Base-by-base conservation (phyloP, 2,113 vertebrate genomes). In the Gallinago undulata region DNA sequence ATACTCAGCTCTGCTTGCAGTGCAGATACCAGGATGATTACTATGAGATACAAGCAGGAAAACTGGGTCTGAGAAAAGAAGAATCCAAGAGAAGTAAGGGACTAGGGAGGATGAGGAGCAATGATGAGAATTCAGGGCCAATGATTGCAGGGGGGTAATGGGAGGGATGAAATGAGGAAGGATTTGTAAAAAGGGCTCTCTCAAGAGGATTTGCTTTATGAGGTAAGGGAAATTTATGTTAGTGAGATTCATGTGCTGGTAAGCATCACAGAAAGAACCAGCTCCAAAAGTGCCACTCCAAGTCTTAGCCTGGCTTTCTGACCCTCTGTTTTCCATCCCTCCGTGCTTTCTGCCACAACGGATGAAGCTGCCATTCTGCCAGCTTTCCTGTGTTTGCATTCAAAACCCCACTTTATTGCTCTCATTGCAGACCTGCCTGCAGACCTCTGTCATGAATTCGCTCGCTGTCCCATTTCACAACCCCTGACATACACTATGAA, bases 311-410 rank as follows among this genome's bases (percentile, higher is more conserved):
- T 59, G 27, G 41, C 35, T 57, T 73, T 73, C 25, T 81, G 31
- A 19, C 35, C 27, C 14, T 62, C 59, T 64, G 8, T 39, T 74
- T 47, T 87, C 28, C 72, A 8, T 73, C 37, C 25, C 70, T 73
- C 50, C 0, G 0, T 19, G 60, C 37, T 59, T 91, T 53, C 51
- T 75, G 43, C 37, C 7, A 2, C 35, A 31, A 35, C 0, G 1
- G 15, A 41, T 37, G 66, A 78, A 57, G 24, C 28, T 1, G 2
- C 31, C 3, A 0, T 51, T 66, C 57, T 64, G 30, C 41, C 62
- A 63, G 33, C 50, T 76, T 74, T 68, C 59, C 67, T 62, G n/a
- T 75, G 41, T 62, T 87, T 88, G 37, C 4, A 1, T 51, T 84
- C 55, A 67, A 59, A 67, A 66, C 53, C 31, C 3, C 1, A n/a